Evolutionary conservation across 2,113 vertebrate species (phyloP), one percentile per base, ranked within the genome.

Genomic region (Nibea albiflora): DNA sequence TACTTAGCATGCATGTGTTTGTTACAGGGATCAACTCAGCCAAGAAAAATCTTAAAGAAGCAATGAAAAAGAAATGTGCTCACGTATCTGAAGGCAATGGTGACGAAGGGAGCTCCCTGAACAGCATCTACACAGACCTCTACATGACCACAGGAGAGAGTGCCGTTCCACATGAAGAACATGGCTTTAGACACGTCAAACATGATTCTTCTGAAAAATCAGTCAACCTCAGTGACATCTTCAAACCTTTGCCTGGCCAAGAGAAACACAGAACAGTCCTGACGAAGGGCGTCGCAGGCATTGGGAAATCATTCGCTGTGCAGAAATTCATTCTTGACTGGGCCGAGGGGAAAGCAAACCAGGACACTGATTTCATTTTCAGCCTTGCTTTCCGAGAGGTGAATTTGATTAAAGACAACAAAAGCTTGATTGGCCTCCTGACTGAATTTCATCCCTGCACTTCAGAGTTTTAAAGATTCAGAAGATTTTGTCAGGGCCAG

Each of bases 271-370:
- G 83, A 63, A 67, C 26, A 0, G 78, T 91, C 10, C 19, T 92
- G 42, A 91, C 56, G 0, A 90, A 83, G 60, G 91, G 91, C 1
- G 10, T 80, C 0, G 90, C 91, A 11, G 91, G 90, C 1, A 91
- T 90, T 10, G 91, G 90, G 1, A 92, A 92, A 47, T 88, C 88
- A 0, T 86, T 91, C 10, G 8, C 86, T 22, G 86, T 90, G 20
- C 83, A 88, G 64, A 90, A 78, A 69, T 85, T 87, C 0, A 62
- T 78, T 60, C 72, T 84, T 3, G 87, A 90, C 70, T 92, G 92
- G 92, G 91, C 87, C 0, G 60, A 90, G 7, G 79, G 6, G 3
- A 17, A 35, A 20, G 22, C 0, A 3, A 86, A 91, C 44, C 14
- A 72, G 0, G 65, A 88, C 16, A 0, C 78, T 0, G 80, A 91